A percentile compares a stretch with the other conserved stretches of the same genome.
phyloP scores from a whole-genome alignment of 1,140 invertebrate genomes.

The Vanessa tameamea region DNA sequence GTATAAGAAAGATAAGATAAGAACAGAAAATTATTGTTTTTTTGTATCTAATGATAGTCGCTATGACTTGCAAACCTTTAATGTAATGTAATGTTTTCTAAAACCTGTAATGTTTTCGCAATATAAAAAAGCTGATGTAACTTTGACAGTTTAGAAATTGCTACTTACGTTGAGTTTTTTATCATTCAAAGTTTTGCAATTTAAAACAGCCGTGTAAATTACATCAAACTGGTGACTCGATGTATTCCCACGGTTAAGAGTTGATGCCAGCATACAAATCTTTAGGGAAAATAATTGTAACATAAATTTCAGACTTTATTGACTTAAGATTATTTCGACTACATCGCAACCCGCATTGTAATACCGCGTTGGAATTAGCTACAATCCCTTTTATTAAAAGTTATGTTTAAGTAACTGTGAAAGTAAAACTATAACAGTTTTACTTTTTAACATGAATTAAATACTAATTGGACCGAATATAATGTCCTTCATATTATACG shows the following conservation, averaged over 20 bases:
- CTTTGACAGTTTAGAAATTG: slow-evolving; percentile 4
- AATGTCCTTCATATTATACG: too few relatives aligned
- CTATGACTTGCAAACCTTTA: slow-evolving; percentile 12
- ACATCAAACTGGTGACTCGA: background rate
- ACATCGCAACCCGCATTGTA: too few relatives aligned
- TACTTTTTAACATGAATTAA: too few relatives aligned
- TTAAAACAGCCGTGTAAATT: background rate
- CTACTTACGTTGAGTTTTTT: background rate
- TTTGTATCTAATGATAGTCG: slow-evolving; percentile 14
- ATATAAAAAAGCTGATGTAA: background rate
- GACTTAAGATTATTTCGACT: background rate
- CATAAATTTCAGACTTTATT: background rate
- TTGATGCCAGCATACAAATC: background rate
- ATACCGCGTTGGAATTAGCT: too few relatives aligned
- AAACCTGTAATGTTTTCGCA: slow-evolving; percentile 9
- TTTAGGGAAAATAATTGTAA: background rate
- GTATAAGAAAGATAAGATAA: too few relatives aligned
- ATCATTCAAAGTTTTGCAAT: background rate
- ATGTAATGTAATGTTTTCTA: too few relatives aligned
- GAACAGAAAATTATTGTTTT: background rate
- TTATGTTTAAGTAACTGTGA: too few relatives aligned
- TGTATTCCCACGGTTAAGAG: background rate
- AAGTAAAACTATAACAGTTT: too few relatives aligned
- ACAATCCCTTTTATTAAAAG: too few relatives aligned
- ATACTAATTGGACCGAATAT: too few relatives aligned